These are phyloP conservation scores for Dermolepida albohirtum DNA, from an alignment of 2,888 invertebrate species.

Conservation along the genomic window DNA sequence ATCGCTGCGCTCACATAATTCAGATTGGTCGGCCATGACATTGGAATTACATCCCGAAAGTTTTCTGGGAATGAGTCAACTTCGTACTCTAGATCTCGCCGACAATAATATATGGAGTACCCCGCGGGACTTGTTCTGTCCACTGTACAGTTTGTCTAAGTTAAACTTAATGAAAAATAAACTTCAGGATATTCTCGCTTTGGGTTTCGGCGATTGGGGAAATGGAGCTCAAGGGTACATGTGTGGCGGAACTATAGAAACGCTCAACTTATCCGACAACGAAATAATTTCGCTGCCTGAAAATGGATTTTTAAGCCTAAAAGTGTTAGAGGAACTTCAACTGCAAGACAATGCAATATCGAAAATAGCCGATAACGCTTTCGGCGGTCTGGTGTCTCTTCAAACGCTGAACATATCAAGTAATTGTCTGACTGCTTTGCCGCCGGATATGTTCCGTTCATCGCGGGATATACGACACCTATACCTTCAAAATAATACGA, in stretches of 20 bases:
- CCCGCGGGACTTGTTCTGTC: constrained; percentile 79
- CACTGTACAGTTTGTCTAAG: constrained; percentile 74
- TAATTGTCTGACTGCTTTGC: constrained; percentile 81
- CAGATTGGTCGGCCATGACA: constrained; percentile 84
- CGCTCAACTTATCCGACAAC: constrained; percentile 80
- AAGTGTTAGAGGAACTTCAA: constrained; percentile 76
- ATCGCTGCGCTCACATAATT: constrained; percentile 79
- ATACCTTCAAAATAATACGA: constrained; percentile 81
- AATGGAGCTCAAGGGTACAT: constrained; percentile 71
- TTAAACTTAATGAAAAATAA: constrained; percentile 82
- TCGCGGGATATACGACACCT: constrained; percentile 79
- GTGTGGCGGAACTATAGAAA: constrained; percentile 77
- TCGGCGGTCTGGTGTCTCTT: constrained; percentile 76
- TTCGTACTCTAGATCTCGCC: constrained; percentile 77
- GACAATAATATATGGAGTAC: constrained; percentile 83
- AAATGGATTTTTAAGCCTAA: constrained; percentile 77
- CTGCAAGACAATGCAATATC: constrained; percentile 83
- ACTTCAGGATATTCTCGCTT: constrained; percentile 80
- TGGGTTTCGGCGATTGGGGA: constrained; percentile 81
- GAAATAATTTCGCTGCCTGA: constrained; percentile 78
- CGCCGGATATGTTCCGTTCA: constrained; percentile 81
- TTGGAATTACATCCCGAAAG: constrained; percentile 80
- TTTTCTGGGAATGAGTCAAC: constrained; percentile 75
- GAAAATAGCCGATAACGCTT: constrained; percentile 79
- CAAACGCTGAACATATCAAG: constrained; percentile 82